Conservation (phyloP, 2,797 vertebrate genomes). For the Pitangus sulphuratus region DNA sequence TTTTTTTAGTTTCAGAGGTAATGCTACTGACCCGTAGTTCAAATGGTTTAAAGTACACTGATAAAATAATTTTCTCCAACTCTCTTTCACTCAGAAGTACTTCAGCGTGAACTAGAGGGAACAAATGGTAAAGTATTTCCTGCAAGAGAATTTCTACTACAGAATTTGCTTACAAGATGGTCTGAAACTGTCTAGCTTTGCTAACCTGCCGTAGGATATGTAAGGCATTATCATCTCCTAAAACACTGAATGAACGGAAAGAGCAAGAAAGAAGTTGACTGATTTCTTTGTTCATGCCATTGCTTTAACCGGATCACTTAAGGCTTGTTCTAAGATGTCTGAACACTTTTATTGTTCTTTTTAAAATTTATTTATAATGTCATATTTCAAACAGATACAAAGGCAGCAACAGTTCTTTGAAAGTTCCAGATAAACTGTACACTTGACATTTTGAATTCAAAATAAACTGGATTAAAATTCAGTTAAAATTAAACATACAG, state of each 20-base stretch:
- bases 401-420: not conserved
- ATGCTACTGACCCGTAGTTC: not conserved
- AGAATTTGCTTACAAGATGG: not conserved
- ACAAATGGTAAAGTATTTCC: not conserved
- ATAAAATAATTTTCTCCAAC: not conserved
- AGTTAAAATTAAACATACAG: slow-evolving; percentile 2
- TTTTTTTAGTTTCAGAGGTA: not conserved
- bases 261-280: not conserved
- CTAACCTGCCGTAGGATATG: not conserved
- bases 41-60: not conserved
- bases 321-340: not conserved
- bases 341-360: not conserved
- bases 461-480: not conserved
- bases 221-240: not conserved
- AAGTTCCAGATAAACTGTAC: not conserved
- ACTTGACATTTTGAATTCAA: slow-evolving; percentile 23
- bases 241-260: not conserved
- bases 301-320: not conserved
- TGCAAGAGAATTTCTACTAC: not conserved
- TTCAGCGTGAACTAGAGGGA: not conserved
- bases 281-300: not conserved
- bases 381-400: not conserved
- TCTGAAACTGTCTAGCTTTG: not conserved
- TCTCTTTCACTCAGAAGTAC: not conserved
- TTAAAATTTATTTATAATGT: not conserved